A percentile compares a stretch with the other conserved stretches of the same genome.
Conservation (phyloP, 2,797 vertebrate genomes). For the Anguilla anguilla region DNA sequence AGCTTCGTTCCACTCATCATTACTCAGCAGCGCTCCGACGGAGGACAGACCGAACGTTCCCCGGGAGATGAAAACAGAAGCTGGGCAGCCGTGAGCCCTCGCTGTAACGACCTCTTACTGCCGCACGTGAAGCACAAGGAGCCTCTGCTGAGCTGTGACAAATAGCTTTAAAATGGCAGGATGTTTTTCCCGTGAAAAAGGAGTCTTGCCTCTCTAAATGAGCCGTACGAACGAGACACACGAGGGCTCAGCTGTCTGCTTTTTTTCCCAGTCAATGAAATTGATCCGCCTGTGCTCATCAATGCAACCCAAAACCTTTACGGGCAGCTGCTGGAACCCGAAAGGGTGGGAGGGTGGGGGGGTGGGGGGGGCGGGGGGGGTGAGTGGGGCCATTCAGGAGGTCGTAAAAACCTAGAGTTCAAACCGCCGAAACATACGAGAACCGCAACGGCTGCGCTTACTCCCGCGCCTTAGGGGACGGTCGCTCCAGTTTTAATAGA, state of each 20-base stretch:
- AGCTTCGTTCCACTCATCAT: background rate
- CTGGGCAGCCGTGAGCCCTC: background rate
- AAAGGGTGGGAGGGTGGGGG: background rate
- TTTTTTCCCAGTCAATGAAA: conserved; percentile 10
- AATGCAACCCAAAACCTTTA: background rate
- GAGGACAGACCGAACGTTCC: background rate
- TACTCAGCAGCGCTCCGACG: background rate
- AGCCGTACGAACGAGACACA: background rate
- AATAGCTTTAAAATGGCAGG: background rate
- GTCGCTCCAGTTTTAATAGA: background rate
- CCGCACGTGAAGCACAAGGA: background rate
- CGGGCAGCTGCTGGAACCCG: background rate
- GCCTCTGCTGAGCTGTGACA: background rate
- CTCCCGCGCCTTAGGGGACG: background rate
- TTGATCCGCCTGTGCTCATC: background rate
- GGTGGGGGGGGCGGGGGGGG: background rate
- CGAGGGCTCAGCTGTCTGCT: background rate
- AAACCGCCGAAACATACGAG: background rate
- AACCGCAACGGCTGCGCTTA: background rate
- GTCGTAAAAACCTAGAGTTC: background rate
- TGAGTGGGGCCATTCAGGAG: background rate
- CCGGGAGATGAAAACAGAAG: background rate
- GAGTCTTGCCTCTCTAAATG: background rate
- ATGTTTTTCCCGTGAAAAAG: background rate
- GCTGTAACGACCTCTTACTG: background rate